Conservation (phyloP, 2,888 invertebrate species). For the Mesorhabditis belari region DNA sequence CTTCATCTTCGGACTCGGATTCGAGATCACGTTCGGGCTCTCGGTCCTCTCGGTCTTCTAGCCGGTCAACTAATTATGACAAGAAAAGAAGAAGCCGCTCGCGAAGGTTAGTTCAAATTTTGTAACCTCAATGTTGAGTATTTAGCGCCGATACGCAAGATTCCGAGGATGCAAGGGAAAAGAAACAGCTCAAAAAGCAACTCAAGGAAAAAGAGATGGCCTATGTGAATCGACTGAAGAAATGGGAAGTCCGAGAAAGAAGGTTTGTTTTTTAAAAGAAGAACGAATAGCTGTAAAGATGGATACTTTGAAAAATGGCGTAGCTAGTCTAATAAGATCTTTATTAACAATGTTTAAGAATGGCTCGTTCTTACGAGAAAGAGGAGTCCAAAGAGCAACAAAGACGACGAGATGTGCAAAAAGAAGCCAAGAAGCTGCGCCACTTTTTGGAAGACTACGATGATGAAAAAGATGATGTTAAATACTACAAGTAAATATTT, state of each 20-base stretch:
- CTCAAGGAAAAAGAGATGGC: constrained; percentile 39
- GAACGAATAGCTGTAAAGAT: too few species aligned
- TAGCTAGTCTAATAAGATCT: neutral
- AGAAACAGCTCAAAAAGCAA: constrained; percentile 16
- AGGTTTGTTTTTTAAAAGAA: constrained; percentile 1
- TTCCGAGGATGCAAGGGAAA: constrained; percentile 35
- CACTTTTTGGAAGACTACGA: constrained; percentile 99
- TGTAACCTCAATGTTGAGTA: too few species aligned
- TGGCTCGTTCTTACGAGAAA: constrained; percentile 76
- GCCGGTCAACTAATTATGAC: too few species aligned
- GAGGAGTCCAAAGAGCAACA: constrained; percentile 48
- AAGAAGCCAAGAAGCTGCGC: constrained; percentile 85
- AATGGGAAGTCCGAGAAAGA: constrained; percentile 79
- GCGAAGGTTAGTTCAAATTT: too few species aligned
- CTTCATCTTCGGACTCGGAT: too few species aligned
- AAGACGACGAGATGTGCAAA: constrained; percentile 64
- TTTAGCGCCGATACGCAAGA: constrained; percentile 30
- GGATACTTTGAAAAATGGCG: too few species aligned
- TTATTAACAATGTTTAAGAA: constrained; percentile 64
- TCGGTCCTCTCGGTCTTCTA: too few species aligned
- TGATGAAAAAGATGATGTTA: constrained; percentile 90
- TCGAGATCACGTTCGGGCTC: too few species aligned
- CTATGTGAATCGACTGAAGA: constrained; percentile 48
- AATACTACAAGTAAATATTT: constrained; percentile 76
- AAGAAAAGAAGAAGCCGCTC: too few species aligned